Evolutionary conservation across 2,113 vertebrate genomes (phyloP), one percentile per base, ranked within the genome.

Genomic region (Scalopus aquaticus): DNA sequence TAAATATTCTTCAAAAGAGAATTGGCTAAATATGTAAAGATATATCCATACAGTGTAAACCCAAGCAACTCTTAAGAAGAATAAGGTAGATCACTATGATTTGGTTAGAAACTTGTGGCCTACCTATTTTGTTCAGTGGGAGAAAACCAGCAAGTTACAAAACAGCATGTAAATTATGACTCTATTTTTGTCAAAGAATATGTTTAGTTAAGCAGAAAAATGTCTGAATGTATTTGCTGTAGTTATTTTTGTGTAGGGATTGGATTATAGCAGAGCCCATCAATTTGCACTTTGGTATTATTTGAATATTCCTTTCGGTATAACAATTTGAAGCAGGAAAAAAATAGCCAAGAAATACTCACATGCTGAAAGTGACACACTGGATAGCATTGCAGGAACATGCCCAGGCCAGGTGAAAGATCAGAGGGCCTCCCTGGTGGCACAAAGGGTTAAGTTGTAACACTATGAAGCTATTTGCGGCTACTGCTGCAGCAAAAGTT

Each of bases 141-240:
- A 73, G 58, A 88, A 91, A 76, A 91, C 62, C 60, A 32, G 20
- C n/a, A 82, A 46, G 16, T 78, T 89, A 67, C 8, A 93, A 95
- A 91, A 80, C 30, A 58, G 39, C 54, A 72, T 60, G 30, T 72
- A 51, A 46, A 82, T 64, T 84, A 46, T 81, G 65, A 93, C 12
- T n/a, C 1, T 30, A 69, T 86, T 88, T 95, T 81, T 91, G 13
- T 51, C 56, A 77, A 83, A 70, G 20, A 93, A 82, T 81, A 67
- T 10, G 58, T 86, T 90, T 74, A 54, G 49, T 46, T 93, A 86
- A 85, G 26, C 44, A 87, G 72, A 89, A 82, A 95, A 91, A 67
- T 46, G 10, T 86, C 35, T 49, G 65, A 78, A 39, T 15, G 30
- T 46, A 26, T 85, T 67, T 82, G 49, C 54, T 60, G 15, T 67